Evolutionary conservation across 64 coral and sea anemone species (phyloP).

Genomic region (Porites australiensis): DNA sequence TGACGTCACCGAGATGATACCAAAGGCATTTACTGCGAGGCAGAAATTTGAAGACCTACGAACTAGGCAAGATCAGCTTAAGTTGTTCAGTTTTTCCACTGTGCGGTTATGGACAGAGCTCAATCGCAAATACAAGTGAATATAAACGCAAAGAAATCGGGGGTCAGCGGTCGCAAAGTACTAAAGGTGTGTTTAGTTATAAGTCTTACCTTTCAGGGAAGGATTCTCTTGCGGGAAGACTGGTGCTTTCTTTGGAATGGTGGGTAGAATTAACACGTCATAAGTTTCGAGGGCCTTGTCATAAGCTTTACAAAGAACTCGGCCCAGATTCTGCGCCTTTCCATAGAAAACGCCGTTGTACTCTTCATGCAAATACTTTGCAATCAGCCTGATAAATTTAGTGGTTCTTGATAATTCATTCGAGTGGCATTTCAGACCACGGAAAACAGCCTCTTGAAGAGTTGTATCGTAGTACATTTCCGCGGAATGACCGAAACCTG

Average conservation of each 20-base stretch:
- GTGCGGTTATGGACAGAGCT: too few relatives aligned
- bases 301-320: conserved; percentile 53
- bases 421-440: conserved; percentile 71
- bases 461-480: conserved; percentile 74
- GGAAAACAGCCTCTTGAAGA: conserved; percentile 67
- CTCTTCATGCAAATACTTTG: conserved; percentile 57
- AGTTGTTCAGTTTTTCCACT: too few relatives aligned
- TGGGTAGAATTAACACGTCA: conserved; percentile 72
- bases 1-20: too few relatives aligned
- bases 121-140: too few relatives aligned
- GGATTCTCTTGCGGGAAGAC: conserved; percentile 56
- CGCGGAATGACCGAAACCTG: conserved; percentile 45
- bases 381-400: conserved; percentile 31
- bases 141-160: too few relatives aligned
- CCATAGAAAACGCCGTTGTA: conserved; percentile 69
- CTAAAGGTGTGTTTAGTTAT: too few relatives aligned
- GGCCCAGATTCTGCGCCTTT: conserved; percentile 69
- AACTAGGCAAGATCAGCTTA: too few relatives aligned
- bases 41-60: too few relatives aligned
- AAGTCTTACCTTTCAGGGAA: conserved; percentile 52
- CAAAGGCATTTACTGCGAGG: too few relatives aligned
- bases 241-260: conserved; percentile 61
- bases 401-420: conserved; percentile 51
- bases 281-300: conserved; percentile 55
- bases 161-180: too few relatives aligned